Percentiles rank a stretch among this genome's conserved stretches.
phyloP scores from a whole-genome alignment of 2,113 vertebrate species.

The Mungos mungo region DNA sequence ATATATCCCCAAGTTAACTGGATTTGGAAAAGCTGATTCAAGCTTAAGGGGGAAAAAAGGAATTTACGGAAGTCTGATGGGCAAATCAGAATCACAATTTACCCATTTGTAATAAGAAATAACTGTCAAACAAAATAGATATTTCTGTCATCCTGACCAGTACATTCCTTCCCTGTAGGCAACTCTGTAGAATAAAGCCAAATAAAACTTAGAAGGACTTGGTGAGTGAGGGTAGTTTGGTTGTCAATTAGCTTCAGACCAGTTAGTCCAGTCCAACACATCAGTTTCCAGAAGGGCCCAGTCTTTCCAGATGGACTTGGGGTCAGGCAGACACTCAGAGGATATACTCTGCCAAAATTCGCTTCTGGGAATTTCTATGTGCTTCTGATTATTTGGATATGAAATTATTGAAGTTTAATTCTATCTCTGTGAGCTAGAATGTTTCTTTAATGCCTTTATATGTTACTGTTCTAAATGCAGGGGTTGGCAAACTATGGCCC shows the following conservation, averaged over 20 bases:
- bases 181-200: background rate
- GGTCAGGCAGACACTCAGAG: background rate
- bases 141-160: background rate
- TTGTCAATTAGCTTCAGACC: background rate
- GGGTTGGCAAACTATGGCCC: too few relatives aligned
- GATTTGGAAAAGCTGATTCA: slow-evolving; percentile 41
- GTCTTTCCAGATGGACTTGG: background rate
- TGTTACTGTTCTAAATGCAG: background rate
- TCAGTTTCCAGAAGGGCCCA: background rate
- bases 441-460: background rate
- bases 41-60: background rate
- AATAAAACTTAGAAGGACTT: background rate
- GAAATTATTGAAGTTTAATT: background rate
- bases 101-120: background rate
- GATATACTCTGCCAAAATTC: background rate
- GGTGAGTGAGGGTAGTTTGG: background rate
- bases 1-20: background rate
- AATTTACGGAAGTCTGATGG: background rate
- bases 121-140: background rate
- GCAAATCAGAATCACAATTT: background rate
- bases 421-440: background rate
- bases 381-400: background rate
- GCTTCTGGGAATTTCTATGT: background rate
- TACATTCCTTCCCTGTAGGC: background rate
- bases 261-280: background rate